These are phyloP conservation scores for Calliphora vomitoria DNA, from an alignment of 2,888 invertebrate species.

Conservation along the genomic window DNA sequence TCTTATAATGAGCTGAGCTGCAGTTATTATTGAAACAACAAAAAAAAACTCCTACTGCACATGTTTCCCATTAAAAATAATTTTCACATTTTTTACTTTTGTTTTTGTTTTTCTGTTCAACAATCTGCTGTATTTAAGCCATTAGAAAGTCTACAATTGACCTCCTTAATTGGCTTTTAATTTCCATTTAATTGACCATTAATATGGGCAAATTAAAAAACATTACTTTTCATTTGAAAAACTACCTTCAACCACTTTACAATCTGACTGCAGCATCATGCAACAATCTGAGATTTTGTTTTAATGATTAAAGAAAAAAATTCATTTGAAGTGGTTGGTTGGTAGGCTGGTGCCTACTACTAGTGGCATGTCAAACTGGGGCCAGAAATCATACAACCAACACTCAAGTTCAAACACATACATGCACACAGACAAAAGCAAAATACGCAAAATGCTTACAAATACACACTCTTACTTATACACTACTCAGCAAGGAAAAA, in stretches of 20 bases:
- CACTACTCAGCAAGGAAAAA: too few species aligned
- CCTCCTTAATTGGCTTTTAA: slow-evolving; percentile 55
- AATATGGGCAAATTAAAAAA: slow-evolving; percentile 54
- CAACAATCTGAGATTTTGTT: slow-evolving; percentile 42
- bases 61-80: slow-evolving; percentile 15
- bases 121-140: slow-evolving; percentile 37
- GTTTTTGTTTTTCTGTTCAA: neutral
- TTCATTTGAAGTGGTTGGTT: slow-evolving; percentile 36
- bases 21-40: neutral
- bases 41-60: too few species aligned
- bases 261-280: neutral
- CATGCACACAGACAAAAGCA: neutral
- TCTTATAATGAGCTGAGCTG: neutral
- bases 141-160: slow-evolving; percentile 58
- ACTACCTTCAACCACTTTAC: slow-evolving; percentile 3
- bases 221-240: slow-evolving; percentile 37
- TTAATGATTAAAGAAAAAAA: neutral
- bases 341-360: neutral
- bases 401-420: slow-evolving; percentile 25
- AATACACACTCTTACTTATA: neutral
- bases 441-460: neutral
- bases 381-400: slow-evolving; percentile 25
- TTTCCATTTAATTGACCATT: slow-evolving; percentile 63
- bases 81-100: slow-evolving; percentile 41
- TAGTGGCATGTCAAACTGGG: slow-evolving; percentile 24